Conservation (phyloP, 2,113 vertebrate genomes). For the Albula glossodonta region DNA sequence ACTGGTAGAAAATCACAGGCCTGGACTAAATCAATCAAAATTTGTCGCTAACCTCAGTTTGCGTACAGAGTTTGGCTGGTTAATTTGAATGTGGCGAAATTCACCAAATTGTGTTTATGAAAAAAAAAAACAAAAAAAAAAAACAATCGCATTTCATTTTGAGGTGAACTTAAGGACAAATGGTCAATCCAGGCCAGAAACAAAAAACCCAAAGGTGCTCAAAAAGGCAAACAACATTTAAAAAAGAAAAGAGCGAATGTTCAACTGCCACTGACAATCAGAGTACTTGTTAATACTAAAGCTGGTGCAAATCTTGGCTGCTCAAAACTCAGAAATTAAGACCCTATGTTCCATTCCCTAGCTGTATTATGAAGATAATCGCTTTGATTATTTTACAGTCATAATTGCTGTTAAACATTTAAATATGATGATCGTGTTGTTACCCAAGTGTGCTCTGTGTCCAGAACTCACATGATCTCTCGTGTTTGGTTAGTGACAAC, state of each 20-base stretch:
- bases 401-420: neutral
- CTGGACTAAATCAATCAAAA: neutral
- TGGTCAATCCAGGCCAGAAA: too few species aligned
- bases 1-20: neutral
- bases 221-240: too few species aligned
- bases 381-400: neutral
- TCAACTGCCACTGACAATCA: neutral
- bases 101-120: neutral
- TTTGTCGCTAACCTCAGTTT: neutral
- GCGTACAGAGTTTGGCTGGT: neutral
- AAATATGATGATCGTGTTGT: neutral
- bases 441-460: neutral
- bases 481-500: neutral
- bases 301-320: neutral
- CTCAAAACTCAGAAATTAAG: neutral
- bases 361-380: neutral
- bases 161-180: neutral
- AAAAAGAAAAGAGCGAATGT: too few species aligned
- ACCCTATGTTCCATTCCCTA: neutral
- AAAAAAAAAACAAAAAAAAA: neutral
- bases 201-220: too few species aligned
- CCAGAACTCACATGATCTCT: neutral
- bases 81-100: too few species aligned
- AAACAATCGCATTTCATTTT: neutral
- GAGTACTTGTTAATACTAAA: neutral